These are phyloP conservation scores for Leptodirus hochenwartii DNA, from an alignment of 2,888 invertebrate genomes.

Conservation along the genomic window DNA sequence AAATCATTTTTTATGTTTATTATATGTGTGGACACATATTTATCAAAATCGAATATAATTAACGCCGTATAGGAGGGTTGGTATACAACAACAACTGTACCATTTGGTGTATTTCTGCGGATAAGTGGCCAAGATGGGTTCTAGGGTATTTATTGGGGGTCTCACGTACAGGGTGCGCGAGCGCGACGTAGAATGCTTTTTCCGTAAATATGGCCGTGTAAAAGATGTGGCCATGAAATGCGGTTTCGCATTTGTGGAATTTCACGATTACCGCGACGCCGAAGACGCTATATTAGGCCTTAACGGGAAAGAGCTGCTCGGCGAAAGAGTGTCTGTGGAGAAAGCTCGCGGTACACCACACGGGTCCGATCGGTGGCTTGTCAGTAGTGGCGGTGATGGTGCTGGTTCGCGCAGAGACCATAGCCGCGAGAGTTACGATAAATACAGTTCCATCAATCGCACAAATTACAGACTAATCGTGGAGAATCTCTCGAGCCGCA, in stretches of 20 bases:
- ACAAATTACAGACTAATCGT: slow-evolving; percentile 88
- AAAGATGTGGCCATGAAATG: slow-evolving; percentile 81
- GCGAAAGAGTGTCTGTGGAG: slow-evolving; percentile 77
- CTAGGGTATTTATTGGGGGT: slow-evolving; percentile 63
- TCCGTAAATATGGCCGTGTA: slow-evolving; percentile 78
- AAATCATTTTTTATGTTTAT: no score
- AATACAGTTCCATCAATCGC: slow-evolving; percentile 46
- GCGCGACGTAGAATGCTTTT: slow-evolving; percentile 80
- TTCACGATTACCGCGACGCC: slow-evolving; percentile 84
- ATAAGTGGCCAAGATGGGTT: slow-evolving; percentile 39
- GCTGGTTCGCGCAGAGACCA: slow-evolving; percentile 26
- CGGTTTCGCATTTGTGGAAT: slow-evolving; percentile 86
- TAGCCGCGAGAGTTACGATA: slow-evolving; percentile 10
- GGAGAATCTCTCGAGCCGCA: slow-evolving; percentile 86
- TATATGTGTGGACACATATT: no score
- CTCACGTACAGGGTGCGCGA: slow-evolving; percentile 66
- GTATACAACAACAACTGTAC: no score
- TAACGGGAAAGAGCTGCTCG: slow-evolving; percentile 82
- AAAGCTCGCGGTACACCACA: no score
- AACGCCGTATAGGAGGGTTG: no score
- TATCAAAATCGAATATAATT: no score
- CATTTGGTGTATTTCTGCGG: no score
- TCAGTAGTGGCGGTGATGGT: slow-evolving; percentile 42
- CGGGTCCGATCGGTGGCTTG: no score
- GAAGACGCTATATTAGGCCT: slow-evolving; percentile 93